Percentiles rank a stretch among this genome's conserved stretches.
phyloP scores from a whole-genome alignment of 2,113 vertebrate genomes.

The Corapipo altera region DNA sequence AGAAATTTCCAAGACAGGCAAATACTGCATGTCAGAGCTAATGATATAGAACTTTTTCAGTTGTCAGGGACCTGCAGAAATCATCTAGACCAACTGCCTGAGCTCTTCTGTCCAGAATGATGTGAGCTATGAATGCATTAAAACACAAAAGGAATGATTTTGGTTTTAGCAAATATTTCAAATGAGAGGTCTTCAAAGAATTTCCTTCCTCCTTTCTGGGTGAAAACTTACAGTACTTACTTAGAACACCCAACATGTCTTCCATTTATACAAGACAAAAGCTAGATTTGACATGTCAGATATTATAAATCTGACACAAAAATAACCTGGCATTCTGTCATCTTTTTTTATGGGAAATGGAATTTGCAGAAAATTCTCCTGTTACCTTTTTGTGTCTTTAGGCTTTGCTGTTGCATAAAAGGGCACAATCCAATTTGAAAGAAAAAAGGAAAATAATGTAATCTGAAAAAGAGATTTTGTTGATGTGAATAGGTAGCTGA shows the following conservation, averaged over 20 bases:
- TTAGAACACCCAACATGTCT: not conserved
- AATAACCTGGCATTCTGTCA: not conserved
- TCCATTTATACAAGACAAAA: not conserved
- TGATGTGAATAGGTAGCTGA: not conserved
- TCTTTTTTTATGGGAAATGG: not conserved
- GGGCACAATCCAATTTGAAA: conserved; percentile 40
- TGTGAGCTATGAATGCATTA: not conserved
- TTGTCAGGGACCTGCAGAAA: not conserved
- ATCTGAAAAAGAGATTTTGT: not conserved
- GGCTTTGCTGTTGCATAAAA: not conserved
- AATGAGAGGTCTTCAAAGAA: not conserved
- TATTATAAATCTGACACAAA: not conserved
- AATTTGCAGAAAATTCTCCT: not conserved
- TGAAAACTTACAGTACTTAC: not conserved
- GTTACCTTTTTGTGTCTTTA: not conserved
- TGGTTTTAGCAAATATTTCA: not conserved
- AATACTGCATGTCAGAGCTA: not conserved
- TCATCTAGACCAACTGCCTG: not conserved
- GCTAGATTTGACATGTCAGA: not conserved
- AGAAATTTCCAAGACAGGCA: not conserved
- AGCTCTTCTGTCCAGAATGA: not conserved
- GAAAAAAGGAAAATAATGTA: not conserved
- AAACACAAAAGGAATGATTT: not conserved
- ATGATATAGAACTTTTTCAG: not conserved
- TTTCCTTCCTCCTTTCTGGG: not conserved